These are phyloP conservation scores for Prionailurus bengalensis DNA, from an alignment of 2,113 vertebrate species.

Conservation along the genomic window DNA sequence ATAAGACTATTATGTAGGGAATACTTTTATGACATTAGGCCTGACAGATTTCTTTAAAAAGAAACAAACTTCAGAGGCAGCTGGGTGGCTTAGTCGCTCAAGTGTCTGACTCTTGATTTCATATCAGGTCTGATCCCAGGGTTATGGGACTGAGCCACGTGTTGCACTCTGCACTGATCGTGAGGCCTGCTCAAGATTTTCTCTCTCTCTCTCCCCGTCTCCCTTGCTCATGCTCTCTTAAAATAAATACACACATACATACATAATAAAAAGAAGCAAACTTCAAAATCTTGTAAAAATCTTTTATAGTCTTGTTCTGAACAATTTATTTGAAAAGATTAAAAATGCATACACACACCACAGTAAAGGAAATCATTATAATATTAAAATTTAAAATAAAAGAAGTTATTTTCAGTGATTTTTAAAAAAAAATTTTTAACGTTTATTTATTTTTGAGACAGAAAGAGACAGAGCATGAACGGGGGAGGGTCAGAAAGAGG, in stretches of 20 bases:
- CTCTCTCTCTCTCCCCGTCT: no score
- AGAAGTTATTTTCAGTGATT: background rate
- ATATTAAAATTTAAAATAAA: background rate
- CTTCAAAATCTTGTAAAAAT: background rate
- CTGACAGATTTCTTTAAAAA: background rate
- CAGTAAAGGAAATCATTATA: background rate
- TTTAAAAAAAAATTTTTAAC: no score
- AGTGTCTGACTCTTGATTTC: no score
- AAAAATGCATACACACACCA: background rate
- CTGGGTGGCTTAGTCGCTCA: no score
- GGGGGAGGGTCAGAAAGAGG: no score
- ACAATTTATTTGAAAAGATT: background rate
- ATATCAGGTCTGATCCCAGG: no score
- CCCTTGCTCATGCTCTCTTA: no score
- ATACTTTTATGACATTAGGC: background rate
- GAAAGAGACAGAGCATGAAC: no score
- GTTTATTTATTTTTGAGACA: no score
- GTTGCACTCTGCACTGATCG: rapidly evolving
- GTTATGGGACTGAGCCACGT: no score
- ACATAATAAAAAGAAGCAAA: background rate
- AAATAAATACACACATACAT: no score
- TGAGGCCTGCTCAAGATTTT: no score
- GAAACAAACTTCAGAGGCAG: background rate
- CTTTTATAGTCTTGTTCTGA: background rate
- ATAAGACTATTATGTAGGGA: background rate